These are phyloP conservation scores for Drosophila niveifrons DNA, from an alignment of 2,888 invertebrate genomes.

Conservation along the genomic window DNA sequence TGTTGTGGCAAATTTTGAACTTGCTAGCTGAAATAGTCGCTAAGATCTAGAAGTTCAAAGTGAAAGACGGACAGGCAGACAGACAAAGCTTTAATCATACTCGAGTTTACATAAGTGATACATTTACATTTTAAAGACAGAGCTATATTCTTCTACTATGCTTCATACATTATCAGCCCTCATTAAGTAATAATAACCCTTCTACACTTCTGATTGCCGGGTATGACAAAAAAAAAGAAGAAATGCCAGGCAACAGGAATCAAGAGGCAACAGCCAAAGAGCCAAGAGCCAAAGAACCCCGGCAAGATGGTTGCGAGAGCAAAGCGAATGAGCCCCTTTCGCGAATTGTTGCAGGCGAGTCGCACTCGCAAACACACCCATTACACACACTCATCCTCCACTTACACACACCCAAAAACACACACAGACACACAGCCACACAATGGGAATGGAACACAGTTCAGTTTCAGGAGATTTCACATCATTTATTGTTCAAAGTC, in stretches of 20 bases:
- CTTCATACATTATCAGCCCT: too few species aligned
- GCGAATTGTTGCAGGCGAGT: constrained; percentile 59
- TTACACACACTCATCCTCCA: not conserved
- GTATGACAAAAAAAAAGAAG: constrained; percentile 8
- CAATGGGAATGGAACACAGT: constrained; percentile 21
- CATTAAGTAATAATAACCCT: not conserved
- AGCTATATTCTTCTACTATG: too few species aligned
- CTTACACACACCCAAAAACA: constrained; percentile 10
- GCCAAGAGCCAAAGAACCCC: constrained; percentile 17
- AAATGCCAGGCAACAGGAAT: constrained; percentile 60
- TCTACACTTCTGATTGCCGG: not conserved
- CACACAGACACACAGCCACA: constrained; percentile 6
- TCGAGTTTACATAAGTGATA: too few species aligned
- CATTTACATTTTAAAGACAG: too few species aligned
- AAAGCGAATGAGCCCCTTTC: constrained; percentile 46
- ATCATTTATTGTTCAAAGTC: constrained; percentile 75
- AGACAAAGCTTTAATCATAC: too few species aligned
- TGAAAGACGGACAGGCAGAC: too few species aligned
- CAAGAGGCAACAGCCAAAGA: constrained; percentile 18
- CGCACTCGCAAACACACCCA: constrained; percentile 14
- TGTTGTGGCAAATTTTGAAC: too few species aligned
- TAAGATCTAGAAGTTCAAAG: too few species aligned
- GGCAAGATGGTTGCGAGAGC: constrained; percentile 37
- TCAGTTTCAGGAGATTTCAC: constrained; percentile 68
- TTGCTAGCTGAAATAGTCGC: too few species aligned